Evolutionary conservation across 2,797 vertebrate species (phyloP).

Genomic region (Pitangus sulphuratus): DNA sequence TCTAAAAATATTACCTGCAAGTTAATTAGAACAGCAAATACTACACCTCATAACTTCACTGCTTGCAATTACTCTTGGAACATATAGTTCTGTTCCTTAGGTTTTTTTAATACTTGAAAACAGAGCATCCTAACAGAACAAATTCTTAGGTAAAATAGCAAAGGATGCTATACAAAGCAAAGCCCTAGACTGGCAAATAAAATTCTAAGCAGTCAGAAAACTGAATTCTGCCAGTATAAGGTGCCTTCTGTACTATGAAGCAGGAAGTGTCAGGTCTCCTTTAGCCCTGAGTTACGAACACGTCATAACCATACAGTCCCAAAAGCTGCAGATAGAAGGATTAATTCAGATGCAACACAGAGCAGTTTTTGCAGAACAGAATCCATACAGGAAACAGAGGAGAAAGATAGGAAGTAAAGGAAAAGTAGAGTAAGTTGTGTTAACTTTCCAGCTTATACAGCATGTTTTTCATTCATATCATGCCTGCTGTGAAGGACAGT

Average conservation of each 20-base stretch:
- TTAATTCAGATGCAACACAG: background rate
- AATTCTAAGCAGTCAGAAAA: background rate
- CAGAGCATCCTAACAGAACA: background rate
- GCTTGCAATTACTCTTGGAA: background rate
- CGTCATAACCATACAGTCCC: fast-evolving
- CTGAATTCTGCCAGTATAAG: background rate
- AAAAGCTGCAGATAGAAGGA: background rate
- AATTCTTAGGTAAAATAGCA: background rate
- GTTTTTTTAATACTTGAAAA: background rate
- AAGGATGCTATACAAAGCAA: background rate
- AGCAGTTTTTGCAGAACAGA: background rate
- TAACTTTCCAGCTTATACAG: background rate
- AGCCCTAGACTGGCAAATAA: background rate
- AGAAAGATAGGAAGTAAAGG: background rate
- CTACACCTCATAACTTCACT: background rate
- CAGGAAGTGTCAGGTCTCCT: background rate
- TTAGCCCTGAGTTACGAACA: background rate
- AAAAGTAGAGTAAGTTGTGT: background rate
- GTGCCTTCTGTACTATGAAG: background rate
- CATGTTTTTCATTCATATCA: background rate
- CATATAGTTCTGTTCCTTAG: background rate
- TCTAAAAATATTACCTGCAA: background rate
- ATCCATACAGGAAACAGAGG: background rate
- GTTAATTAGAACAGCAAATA: background rate
- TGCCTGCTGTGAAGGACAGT: background rate